Percentiles rank a stretch among this genome's conserved stretches.
phyloP scores from a whole-genome alignment of 1,140 invertebrate species.

The Apis laboriosa region DNA sequence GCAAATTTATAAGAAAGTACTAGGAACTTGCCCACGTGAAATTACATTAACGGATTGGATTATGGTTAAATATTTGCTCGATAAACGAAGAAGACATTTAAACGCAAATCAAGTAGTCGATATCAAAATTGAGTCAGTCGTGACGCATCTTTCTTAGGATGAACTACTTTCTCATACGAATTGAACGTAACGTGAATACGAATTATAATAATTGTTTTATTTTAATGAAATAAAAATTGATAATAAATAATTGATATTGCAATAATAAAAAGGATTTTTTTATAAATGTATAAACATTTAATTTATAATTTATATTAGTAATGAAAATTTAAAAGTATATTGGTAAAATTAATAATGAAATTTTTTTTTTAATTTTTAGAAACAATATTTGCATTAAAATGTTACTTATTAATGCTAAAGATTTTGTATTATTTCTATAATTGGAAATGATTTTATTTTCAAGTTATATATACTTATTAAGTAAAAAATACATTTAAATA shows the following conservation, averaged over 20 bases:
- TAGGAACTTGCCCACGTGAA: conserved; percentile 2
- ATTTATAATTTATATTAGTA: neutral
- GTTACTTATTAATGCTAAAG: neutral
- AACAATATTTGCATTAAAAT: neutral
- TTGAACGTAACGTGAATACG: neutral
- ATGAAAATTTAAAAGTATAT: neutral
- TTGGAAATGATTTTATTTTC: neutral
- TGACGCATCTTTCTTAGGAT: neutral
- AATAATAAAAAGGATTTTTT: neutral
- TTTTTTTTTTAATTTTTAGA: too few species aligned
- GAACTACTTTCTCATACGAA: neutral
- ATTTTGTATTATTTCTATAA: neutral
- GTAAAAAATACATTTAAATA: neutral
- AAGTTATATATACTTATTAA: neutral
- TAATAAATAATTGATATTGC: neutral
- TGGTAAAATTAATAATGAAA: too few species aligned
- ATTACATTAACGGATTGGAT: conserved; percentile 4
- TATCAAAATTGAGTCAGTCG: neutral
- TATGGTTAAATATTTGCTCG: neutral
- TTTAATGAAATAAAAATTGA: neutral
- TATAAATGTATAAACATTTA: neutral
- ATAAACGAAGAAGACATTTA: neutral
- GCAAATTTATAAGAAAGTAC: neutral
- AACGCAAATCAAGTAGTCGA: conserved; percentile 9
- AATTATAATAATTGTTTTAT: neutral